Evolutionary conservation across 2,888 invertebrate genomes (phyloP).

Genomic region (Rotaria socialis): DNA sequence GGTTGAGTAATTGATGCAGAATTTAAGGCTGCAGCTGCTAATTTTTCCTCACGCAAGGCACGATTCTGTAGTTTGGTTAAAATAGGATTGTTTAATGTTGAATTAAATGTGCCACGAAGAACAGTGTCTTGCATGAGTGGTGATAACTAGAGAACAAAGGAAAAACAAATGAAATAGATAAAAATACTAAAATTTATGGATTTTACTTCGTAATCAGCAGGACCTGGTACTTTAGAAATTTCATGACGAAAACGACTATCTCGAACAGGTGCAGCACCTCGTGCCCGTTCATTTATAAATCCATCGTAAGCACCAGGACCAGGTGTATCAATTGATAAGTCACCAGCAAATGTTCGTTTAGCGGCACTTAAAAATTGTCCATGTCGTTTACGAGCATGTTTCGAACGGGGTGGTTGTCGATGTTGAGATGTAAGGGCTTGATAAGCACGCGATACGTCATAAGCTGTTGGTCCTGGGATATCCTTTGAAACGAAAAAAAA

Average conservation of each 20-base stretch:
- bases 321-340: not conserved
- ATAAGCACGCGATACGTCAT: conserved; percentile 45
- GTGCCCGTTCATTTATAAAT: not conserved
- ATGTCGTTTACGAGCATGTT: conserved; percentile 42
- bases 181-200: not conserved
- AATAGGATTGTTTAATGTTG: conserved; percentile 57
- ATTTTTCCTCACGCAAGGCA: not conserved
- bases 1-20: not conserved
- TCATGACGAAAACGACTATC: conserved; percentile 38
- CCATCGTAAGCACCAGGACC: conserved; percentile 42
- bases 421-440: conserved; percentile 26
- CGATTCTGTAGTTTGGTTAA: conserved; percentile 46
- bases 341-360: conserved; percentile 39
- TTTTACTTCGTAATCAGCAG: conserved; percentile 55
- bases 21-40: not conserved
- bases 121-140: conserved; percentile 58
- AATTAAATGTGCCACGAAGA: conserved; percentile 58
- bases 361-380: conserved; percentile 36
- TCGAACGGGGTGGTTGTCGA: conserved; percentile 40
- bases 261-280: conserved; percentile 30
- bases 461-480: conserved; percentile 46
- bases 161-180: not conserved
- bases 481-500: not conserved
- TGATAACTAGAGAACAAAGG: conserved; percentile 48
- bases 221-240: conserved; percentile 53